Base-by-base conservation (phyloP, 92 coral and sea anemone genomes). In the Phenganax stokvisi region DNA sequence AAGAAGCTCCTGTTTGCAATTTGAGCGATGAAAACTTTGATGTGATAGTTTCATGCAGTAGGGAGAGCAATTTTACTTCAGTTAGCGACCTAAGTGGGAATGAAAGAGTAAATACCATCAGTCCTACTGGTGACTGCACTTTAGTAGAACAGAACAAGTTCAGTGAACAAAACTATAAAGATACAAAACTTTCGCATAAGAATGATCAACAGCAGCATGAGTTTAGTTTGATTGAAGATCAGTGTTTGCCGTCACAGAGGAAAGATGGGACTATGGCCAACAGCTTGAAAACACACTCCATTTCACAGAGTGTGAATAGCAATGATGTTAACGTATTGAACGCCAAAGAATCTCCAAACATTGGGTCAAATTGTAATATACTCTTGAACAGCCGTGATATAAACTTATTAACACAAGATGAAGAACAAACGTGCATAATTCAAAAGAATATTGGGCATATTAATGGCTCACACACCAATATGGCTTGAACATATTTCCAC, bases 251-350 rank as follows among this genome's bases (percentile, higher is more conserved):
- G 86, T 89, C 70, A n/a, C 84, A 16, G 89, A 85, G 13, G 92
- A 89, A 12, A 80, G 92, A 75, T 89, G 92, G 92, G 92, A 86
- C 56, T 86, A 89, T 74, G 86, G 92, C 75, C 85, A 85, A 55
- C 89, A 87, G 71, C 86, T 89, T 44, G 87, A 83, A 58, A 89
- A 89, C 55, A 89, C 53, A 28, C 16, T 30, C 53, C 54, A 12
- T 53, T 28, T 6, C 73, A 10, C 53, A 68, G 11, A 68, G 47
- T 37, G 47, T 0, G 5, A 37, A 1, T 68, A 7, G 16, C 47
- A 28, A 37, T 10, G 73, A 6, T 37, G 73, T 7, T 68, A 68
- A 30, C n/a, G 47, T 68, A 9, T 16, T 68, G 20, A 68, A 68
- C 54, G 73, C 53, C 53, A 68, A 28, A 30, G 54, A 68, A 68